Evolutionary conservation across 2,113 vertebrate genomes (phyloP).

Genomic region (Corythornis vintsioides): DNA sequence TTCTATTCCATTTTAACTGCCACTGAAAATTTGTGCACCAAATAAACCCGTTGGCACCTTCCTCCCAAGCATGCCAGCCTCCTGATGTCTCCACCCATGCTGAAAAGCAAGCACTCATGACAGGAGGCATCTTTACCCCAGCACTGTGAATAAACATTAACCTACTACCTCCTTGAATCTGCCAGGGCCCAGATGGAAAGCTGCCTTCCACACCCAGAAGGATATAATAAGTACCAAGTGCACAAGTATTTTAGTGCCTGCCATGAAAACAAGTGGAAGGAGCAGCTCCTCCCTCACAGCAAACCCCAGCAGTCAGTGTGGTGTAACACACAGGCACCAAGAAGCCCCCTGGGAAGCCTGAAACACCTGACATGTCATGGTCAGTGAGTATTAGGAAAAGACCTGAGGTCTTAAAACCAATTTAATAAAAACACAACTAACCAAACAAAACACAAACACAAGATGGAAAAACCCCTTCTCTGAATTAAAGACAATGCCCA

Average conservation of each 20-base stretch:
- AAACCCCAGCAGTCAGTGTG: not conserved
- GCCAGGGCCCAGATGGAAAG: slow-evolving; percentile 42
- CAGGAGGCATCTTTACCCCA: not conserved
- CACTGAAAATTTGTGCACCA: not conserved
- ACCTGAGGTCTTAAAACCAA: not conserved
- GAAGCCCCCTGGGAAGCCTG: not conserved
- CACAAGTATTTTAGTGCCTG: slow-evolving; percentile 49
- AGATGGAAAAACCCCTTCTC: not conserved
- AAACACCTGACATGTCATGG: not conserved
- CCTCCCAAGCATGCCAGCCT: not conserved
- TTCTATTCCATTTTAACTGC: not conserved
- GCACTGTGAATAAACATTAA: not conserved
- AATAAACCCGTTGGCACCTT: not conserved
- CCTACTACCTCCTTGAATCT: slow-evolving; percentile 42
- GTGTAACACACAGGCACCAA: not conserved
- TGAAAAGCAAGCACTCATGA: slow-evolving; percentile 6
- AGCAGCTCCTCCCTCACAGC: not conserved
- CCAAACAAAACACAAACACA: not conserved
- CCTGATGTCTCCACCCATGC: not conserved
- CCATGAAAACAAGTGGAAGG: not conserved
- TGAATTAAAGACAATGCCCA: not conserved
- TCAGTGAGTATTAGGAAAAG: not conserved
- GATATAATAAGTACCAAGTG: slow-evolving; percentile 40
- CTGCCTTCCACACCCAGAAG: slow-evolving; percentile 24
- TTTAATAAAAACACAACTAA: not conserved